These are phyloP conservation scores for Acrocephalus arundinaceus DNA, from an alignment of 2,113 vertebrate genomes.

Conservation along the genomic window DNA sequence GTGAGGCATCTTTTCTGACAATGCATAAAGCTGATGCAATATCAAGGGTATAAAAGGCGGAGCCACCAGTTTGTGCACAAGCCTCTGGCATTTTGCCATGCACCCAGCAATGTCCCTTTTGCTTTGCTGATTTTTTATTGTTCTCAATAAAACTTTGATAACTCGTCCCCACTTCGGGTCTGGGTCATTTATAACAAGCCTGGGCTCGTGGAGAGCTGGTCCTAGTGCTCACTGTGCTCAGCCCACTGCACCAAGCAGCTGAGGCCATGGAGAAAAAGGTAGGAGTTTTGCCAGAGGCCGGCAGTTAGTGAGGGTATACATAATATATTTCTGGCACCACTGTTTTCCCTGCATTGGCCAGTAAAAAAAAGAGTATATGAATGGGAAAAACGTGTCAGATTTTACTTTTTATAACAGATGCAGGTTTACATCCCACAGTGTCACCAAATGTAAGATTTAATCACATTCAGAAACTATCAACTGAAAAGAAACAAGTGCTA, in stretches of 20 bases:
- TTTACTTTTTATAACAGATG: background rate
- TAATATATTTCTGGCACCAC: background rate
- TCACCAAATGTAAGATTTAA: background rate
- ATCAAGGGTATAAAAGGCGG: background rate
- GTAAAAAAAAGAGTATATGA: background rate
- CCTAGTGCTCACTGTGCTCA: background rate
- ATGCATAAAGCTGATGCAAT: background rate
- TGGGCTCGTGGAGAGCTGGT: background rate
- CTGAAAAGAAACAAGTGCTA: background rate
- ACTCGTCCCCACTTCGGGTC: background rate
- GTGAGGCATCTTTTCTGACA: background rate
- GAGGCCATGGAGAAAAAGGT: fast-evolving
- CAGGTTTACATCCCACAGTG: background rate
- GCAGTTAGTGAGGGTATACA: background rate
- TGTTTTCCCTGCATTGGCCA: background rate
- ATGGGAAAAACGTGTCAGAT: background rate
- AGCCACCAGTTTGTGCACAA: background rate
- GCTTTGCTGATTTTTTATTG: background rate
- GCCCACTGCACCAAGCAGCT: fast-evolving
- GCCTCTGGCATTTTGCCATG: background rate
- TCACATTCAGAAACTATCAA: background rate
- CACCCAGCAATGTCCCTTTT: background rate
- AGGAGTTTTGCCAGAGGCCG: fast-evolving
- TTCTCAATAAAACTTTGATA: background rate
- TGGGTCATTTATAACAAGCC: background rate